Percentiles rank a stretch among this genome's conserved stretches.
Conservation (phyloP, 2,113 vertebrate species). For the Eudorcas thomsonii region DNA sequence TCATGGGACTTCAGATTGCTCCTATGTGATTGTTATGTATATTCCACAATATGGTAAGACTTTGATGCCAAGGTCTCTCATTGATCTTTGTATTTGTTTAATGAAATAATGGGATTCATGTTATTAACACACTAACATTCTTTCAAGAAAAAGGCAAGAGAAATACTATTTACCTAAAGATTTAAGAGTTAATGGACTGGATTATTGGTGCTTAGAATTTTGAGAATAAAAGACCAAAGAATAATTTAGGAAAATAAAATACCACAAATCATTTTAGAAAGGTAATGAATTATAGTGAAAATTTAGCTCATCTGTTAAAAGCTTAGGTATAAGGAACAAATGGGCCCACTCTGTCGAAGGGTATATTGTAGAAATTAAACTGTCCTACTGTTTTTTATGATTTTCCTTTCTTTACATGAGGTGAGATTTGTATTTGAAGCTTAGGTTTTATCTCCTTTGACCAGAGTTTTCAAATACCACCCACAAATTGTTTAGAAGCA, state of each 20-base stretch:
- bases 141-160: not conserved
- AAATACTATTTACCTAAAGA: not conserved
- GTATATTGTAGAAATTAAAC: not conserved
- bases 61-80: not conserved
- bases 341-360: not conserved
- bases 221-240: not conserved
- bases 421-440: constrained; percentile 51
- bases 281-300: not conserved
- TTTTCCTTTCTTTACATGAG: constrained; percentile 35
- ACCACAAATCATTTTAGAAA: not conserved
- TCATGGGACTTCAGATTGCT: not conserved
- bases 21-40: not conserved
- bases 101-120: not conserved
- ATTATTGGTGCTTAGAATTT: not conserved
- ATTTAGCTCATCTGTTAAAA: not conserved
- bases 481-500: constrained; percentile 52
- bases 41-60: not conserved
- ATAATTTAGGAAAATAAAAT: not conserved
- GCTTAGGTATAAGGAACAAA: not conserved
- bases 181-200: not conserved
- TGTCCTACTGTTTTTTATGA: not conserved
- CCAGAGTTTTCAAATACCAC: constrained; percentile 55
- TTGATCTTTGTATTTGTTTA: not conserved
- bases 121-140: not conserved
- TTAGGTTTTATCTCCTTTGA: constrained; percentile 35